A percentile compares a stretch with the other conserved stretches of the same genome.
These are phyloP conservation scores for Aulostomus chinensis DNA, from an alignment of 2,797 vertebrate genomes.

Conservation along the genomic window DNA sequence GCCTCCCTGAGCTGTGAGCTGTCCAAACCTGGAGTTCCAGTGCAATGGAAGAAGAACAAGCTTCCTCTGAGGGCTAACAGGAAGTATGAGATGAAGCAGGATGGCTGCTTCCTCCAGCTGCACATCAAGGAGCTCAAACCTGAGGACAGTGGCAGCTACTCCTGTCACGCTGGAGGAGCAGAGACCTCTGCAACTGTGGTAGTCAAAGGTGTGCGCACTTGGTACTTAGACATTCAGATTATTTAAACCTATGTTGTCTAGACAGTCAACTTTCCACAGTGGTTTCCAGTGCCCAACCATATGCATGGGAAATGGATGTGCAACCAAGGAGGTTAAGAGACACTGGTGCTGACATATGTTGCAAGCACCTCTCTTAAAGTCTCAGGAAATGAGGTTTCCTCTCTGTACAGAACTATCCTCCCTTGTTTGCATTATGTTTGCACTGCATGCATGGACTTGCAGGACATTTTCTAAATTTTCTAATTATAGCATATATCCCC, in stretches of 20 bases:
- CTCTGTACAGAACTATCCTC: no score
- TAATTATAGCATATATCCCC: no score
- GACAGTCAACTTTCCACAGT: no score
- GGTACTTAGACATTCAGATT: background rate
- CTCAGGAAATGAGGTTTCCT: no score
- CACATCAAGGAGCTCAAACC: constrained; percentile 78
- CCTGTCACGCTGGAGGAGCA: constrained; percentile 69
- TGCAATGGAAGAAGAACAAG: constrained; percentile 83
- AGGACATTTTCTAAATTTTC: no score
- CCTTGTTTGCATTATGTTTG: no score
- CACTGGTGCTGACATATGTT: no score
- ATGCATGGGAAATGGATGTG: no score
- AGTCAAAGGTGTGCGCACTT: constrained; percentile 51
- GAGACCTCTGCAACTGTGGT: constrained; percentile 55
- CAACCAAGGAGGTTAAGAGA: no score
- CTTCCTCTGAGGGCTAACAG: constrained; percentile 75
- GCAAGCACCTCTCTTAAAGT: no score
- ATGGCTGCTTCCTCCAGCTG: constrained; percentile 77
- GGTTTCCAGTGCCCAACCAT: no score
- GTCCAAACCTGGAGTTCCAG: constrained; percentile 70
- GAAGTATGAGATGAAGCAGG: constrained; percentile 81
- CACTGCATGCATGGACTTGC: no score
- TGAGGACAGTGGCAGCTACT: constrained; percentile 86
- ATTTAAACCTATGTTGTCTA: background rate
- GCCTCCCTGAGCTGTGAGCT: constrained; percentile 80